Evolutionary conservation across 2,113 vertebrate genomes (phyloP).

Genomic region (Solenodon paradoxus): DNA sequence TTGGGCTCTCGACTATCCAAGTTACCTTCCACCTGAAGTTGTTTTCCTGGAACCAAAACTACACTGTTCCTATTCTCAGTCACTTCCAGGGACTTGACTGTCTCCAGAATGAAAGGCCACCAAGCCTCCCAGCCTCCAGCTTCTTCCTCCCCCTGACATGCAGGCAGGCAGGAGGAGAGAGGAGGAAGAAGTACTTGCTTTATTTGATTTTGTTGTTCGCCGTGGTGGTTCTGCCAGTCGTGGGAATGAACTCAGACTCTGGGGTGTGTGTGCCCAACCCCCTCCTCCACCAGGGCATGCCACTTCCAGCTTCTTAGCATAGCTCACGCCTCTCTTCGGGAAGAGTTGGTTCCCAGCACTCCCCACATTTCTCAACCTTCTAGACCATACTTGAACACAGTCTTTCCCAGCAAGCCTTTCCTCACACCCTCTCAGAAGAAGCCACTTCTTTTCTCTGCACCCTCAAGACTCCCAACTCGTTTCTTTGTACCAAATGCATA

Average conservation of each 20-base stretch:
- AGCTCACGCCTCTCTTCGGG: background rate
- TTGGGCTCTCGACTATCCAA: background rate
- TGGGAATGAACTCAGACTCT: no score
- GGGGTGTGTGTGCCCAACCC: no score
- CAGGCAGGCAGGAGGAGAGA: no score
- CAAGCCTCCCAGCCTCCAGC: no score
- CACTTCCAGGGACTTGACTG: background rate
- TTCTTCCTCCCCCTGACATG: no score
- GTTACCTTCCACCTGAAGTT: background rate
- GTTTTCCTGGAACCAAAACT: background rate
- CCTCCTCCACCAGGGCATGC: no score
- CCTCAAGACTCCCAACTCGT: background rate
- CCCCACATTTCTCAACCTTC: background rate
- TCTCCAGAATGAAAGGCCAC: background rate
- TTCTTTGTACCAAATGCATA: background rate
- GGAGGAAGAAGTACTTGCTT: no score
- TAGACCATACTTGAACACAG: background rate
- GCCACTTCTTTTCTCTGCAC: background rate
- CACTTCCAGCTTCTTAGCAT: background rate
- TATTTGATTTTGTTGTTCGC: no score
- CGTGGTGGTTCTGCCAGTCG: no score
- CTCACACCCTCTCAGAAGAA: background rate
- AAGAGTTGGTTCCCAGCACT: background rate
- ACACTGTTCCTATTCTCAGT: background rate
- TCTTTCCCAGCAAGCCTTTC: background rate